A percentile compares a stretch with the other conserved stretches of the same genome.
phyloP scores from a whole-genome alignment of 2,888 invertebrate species.

The Camptogramma bilineatum region DNA sequence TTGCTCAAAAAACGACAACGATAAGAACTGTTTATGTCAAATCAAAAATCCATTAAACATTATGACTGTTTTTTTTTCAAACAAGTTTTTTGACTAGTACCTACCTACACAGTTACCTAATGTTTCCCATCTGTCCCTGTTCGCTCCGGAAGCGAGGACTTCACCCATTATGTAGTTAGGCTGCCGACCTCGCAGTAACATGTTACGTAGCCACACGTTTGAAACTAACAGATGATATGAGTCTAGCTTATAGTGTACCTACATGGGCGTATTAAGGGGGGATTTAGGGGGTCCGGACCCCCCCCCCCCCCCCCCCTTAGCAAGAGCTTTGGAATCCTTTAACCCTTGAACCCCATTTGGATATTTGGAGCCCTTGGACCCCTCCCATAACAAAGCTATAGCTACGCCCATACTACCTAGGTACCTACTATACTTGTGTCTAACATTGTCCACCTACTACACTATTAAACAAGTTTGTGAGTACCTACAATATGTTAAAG shows the following conservation, averaged over 20 bases:
- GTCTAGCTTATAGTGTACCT: background rate
- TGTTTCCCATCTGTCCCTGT: background rate
- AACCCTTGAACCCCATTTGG: too few relatives aligned
- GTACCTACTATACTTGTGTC: too few relatives aligned
- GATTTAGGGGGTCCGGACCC: too few relatives aligned
- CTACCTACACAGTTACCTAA: background rate
- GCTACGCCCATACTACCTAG: too few relatives aligned
- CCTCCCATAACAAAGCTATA: too few relatives aligned
- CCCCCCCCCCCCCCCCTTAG: too few relatives aligned
- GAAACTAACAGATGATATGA: background rate
- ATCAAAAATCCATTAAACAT: background rate
- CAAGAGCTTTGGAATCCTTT: too few relatives aligned
- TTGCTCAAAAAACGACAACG: background rate
- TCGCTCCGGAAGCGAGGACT: background rate
- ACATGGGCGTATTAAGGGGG: too few relatives aligned
- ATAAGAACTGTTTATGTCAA: background rate
- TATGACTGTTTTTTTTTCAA: background rate
- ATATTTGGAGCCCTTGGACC: too few relatives aligned
- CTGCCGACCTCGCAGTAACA: background rate
- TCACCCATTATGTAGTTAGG: background rate
- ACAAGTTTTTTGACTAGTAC: background rate
- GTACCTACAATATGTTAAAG: too few relatives aligned
- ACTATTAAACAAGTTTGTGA: too few relatives aligned
- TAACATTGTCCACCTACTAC: too few relatives aligned
- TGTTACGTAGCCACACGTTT: background rate